Evolutionary conservation across 2,888 invertebrate genomes (phyloP).

Genomic region (Leucophenga montana): DNA sequence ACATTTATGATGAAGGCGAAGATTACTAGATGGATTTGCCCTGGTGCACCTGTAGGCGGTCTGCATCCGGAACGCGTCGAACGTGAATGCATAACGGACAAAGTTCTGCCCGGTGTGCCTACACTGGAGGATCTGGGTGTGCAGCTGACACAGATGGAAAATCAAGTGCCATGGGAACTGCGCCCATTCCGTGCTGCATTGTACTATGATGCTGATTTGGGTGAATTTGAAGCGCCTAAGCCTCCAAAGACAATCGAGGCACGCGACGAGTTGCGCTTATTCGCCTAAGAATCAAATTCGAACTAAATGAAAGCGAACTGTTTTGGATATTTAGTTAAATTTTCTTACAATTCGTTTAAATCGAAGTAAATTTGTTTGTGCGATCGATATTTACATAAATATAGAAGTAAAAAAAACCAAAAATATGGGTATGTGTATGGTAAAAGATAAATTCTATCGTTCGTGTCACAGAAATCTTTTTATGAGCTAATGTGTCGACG

Average conservation of each 20-base stretch:
- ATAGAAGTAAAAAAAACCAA: background rate
- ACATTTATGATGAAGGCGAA: slow-evolving; percentile 79
- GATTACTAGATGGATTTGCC: slow-evolving; percentile 77
- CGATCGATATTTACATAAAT: slow-evolving; percentile 18
- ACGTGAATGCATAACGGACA: slow-evolving; percentile 86
- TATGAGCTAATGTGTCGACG: no score
- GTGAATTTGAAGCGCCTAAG: slow-evolving; percentile 81
- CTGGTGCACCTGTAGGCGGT: slow-evolving; percentile 80
- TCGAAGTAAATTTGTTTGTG: slow-evolving; percentile 6
- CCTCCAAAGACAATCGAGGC: slow-evolving; percentile 74
- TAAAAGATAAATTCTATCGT: no score
- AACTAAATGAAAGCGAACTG: background rate
- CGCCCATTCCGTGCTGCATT: slow-evolving; percentile 79
- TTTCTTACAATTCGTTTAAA: background rate
- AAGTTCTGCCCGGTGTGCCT: slow-evolving; percentile 77
- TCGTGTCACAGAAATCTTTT: no score
- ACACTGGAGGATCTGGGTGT: slow-evolving; percentile 93
- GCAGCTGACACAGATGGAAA: slow-evolving; percentile 82
- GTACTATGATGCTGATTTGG: slow-evolving; percentile 83
- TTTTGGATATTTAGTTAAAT: slow-evolving; percentile 8
- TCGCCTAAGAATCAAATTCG: slow-evolving; percentile 48
- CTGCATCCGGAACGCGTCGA: slow-evolving; percentile 88
- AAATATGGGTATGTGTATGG: no score
- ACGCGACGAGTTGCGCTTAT: slow-evolving; percentile 62
- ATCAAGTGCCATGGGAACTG: slow-evolving; percentile 87